These are phyloP conservation scores for Agrotis puta DNA, from an alignment of 2,888 invertebrate genomes.

Conservation along the genomic window DNA sequence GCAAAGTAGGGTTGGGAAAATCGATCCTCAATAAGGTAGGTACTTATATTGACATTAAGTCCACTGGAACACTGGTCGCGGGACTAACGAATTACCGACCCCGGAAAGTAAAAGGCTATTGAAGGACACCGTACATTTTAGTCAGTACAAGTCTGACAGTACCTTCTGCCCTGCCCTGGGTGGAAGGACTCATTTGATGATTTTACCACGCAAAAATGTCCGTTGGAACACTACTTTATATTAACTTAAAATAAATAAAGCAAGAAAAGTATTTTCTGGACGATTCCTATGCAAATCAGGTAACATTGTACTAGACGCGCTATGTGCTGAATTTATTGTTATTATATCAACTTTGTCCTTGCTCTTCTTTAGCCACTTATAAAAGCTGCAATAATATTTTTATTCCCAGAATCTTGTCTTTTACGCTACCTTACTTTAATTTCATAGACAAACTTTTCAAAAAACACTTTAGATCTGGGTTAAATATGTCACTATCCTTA, in stretches of 20 bases:
- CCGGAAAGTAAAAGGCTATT: too few relatives aligned
- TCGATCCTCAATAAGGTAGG: neutral
- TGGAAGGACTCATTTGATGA: too few relatives aligned
- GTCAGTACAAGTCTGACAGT: too few relatives aligned
- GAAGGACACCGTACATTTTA: too few relatives aligned
- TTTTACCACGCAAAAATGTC: too few relatives aligned
- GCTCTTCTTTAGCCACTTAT: too few relatives aligned
- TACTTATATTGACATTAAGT: neutral
- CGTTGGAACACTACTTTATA: neutral
- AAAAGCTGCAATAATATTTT: neutral
- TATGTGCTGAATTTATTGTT: neutral
- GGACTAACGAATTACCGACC: too few relatives aligned
- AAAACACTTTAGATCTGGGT: conserved; percentile 20
- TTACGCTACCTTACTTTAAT: neutral
- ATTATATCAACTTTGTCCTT: neutral
- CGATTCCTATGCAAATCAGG: neutral
- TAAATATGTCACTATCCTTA: conserved; percentile 36
- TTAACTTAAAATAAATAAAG: neutral
- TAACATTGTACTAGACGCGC: neutral
- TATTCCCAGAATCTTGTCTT: neutral
- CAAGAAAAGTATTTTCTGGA: neutral
- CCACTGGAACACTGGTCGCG: too few relatives aligned
- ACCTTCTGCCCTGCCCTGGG: too few relatives aligned
- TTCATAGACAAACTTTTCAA: neutral
- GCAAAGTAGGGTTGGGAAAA: neutral